Percentiles rank a stretch among this genome's conserved stretches.
These are phyloP conservation scores for Oopsacas minuta DNA, from an alignment of 37 sponge, comb jelly and placozoan species.

Conservation along the genomic window DNA sequence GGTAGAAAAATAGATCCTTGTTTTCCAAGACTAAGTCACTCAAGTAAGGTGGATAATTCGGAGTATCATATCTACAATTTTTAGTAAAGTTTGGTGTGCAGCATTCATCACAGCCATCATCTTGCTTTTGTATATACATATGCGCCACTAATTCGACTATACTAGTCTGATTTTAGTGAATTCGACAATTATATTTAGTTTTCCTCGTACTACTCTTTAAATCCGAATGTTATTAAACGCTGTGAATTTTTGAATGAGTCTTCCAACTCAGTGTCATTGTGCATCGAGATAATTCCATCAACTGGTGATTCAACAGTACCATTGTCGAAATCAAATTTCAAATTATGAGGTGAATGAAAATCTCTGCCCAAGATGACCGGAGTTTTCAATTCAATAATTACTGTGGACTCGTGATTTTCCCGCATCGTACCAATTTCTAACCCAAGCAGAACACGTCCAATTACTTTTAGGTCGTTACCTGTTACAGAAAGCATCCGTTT, in stretches of 20 bases:
- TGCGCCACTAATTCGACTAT: background rate
- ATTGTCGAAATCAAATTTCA: conserved; percentile 35
- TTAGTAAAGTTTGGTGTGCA: conserved; percentile 21
- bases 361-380: conserved; percentile 42
- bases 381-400: conserved; percentile 29
- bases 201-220: background rate
- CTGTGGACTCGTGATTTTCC: conserved; percentile 24
- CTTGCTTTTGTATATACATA: background rate
- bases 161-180: background rate
- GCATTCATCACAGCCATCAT: conserved; percentile 28
- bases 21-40: background rate
- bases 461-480: background rate
- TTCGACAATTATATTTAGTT: background rate
- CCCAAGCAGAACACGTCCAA: background rate
- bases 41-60: conserved; percentile 1
- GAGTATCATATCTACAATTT: background rate
- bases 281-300: background rate
- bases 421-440: conserved; percentile 15
- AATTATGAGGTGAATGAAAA: conserved; percentile 29
- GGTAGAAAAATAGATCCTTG: conserved; percentile 23
- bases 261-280: background rate
- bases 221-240: background rate
- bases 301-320: background rate
- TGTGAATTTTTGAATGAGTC: background rate
- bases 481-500: background rate